Conservation (phyloP, 2,888 invertebrate genomes). For the Trachelus tabidus region DNA sequence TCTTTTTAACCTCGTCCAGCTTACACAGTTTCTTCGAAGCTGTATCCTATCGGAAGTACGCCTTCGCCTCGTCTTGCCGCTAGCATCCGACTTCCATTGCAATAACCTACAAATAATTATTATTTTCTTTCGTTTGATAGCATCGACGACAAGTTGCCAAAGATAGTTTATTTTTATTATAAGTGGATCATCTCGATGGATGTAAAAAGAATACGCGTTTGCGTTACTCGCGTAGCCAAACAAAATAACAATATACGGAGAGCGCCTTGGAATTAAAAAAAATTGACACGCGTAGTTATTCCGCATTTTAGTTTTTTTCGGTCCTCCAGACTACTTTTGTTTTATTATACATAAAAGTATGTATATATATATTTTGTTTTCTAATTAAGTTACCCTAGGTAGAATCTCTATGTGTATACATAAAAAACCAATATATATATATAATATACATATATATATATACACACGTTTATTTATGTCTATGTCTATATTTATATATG, state of each 20-base stretch:
- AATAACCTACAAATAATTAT: not conserved
- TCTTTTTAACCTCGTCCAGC: not conserved
- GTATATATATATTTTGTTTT: not conserved
- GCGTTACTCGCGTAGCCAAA: not conserved
- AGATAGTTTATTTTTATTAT: not conserved
- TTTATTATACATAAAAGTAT: not conserved
- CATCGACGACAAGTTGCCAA: not conserved
- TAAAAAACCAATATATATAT: constrained; percentile 18
- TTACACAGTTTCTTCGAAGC: not conserved
- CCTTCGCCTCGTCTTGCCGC: not conserved
- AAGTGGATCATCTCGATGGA: not conserved
- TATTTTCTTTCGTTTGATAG: not conserved
- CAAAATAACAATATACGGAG: not conserved
- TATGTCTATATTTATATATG: constrained; percentile 12
- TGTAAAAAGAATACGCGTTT: not conserved
- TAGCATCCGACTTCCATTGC: not conserved
- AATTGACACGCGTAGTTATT: not conserved
- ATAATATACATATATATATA: constrained; percentile 13
- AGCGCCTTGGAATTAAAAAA: not conserved
- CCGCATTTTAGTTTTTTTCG: not conserved
- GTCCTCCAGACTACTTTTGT: not conserved
- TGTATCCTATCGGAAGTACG: not conserved
- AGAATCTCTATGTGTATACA: not conserved
- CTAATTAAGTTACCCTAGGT: not conserved
- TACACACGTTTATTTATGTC: constrained; percentile 27